These are phyloP conservation scores for Propithecus deckenii DNA, from an alignment of 2,797 vertebrate species.

Conservation along the genomic window DNA sequence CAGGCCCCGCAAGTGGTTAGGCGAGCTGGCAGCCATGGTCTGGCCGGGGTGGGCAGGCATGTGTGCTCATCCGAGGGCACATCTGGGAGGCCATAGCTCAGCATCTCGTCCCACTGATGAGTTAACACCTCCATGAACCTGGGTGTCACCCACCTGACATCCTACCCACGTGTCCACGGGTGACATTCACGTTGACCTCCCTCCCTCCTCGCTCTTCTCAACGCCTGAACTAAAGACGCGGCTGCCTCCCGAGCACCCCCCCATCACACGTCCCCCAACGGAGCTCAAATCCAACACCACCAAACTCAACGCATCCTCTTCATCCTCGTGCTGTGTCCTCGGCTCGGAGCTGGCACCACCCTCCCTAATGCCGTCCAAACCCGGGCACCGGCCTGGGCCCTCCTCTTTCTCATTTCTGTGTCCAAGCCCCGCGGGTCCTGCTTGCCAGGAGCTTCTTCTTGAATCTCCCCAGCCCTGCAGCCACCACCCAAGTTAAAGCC, in stretches of 20 bases:
- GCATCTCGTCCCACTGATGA: background rate
- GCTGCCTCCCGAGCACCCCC: background rate
- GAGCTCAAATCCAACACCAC: background rate
- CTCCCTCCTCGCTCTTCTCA: background rate
- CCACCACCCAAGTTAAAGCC: too few species aligned
- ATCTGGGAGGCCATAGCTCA: fast-evolving
- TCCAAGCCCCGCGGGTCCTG: background rate
- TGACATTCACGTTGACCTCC: background rate
- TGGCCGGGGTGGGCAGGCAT: background rate
- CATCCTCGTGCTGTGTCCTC: fast-evolving
- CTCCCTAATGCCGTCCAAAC: background rate
- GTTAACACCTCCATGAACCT: background rate
- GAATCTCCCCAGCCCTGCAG: background rate
- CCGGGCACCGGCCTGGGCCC: background rate
- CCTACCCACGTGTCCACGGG: background rate
- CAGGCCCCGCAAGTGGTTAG: background rate
- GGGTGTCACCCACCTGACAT: background rate
- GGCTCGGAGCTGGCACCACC: background rate
- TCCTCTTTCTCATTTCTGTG: background rate
- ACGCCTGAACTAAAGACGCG: background rate
- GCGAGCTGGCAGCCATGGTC: background rate
- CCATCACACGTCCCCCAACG: fast-evolving
- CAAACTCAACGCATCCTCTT: fast-evolving
- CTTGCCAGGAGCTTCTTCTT: background rate
- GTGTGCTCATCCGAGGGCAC: background rate